Percentiles rank a stretch among this genome's conserved stretches.
Evolutionary conservation across 2,888 invertebrate species (phyloP).

Genomic region (Cetonia aurata): DNA sequence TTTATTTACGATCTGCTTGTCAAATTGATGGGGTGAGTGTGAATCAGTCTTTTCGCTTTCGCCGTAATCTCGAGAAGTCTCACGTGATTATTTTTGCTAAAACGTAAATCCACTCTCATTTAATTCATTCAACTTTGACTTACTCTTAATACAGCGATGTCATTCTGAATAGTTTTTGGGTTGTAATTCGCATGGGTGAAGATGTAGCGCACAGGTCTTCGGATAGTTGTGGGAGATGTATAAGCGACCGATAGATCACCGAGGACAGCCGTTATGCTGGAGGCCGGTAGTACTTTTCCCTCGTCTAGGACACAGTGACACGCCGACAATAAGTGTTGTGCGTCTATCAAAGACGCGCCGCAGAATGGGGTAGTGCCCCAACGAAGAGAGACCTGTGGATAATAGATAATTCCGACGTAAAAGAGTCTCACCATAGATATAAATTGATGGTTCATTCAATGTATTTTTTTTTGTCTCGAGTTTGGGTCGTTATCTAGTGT

Average conservation of each 20-base stretch:
- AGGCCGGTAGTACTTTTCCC: conserved; percentile 52
- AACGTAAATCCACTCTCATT: not conserved
- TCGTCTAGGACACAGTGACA: conserved; percentile 56
- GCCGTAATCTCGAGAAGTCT: too few relatives aligned
- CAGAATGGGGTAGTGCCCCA: conserved; percentile 50
- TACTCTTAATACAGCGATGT: conserved; percentile 55
- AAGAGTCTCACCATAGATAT: too few relatives aligned
- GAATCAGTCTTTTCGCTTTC: too few relatives aligned
- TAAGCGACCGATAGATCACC: conserved; percentile 50
- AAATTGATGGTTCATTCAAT: too few relatives aligned
- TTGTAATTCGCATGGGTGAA: conserved; percentile 52
- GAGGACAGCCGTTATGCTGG: conserved; percentile 50
- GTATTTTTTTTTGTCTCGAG: too few relatives aligned
- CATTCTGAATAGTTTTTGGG: conserved; percentile 49
- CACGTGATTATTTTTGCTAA: too few relatives aligned
- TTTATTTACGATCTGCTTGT: too few relatives aligned
- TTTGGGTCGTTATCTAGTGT: too few relatives aligned
- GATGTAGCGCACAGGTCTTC: conserved; percentile 46
- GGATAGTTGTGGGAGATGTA: not conserved
- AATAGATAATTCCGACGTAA: too few relatives aligned
- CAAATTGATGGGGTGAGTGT: too few relatives aligned
- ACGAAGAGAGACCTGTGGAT: conserved; percentile 47
- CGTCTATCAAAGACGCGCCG: conserved; percentile 54
- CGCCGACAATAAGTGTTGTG: conserved; percentile 54
- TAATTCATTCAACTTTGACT: conserved; percentile 8